Percentiles rank a stretch among this genome's conserved stretches.
These are phyloP conservation scores for Teleopsis dalmanni DNA, from an alignment of 1,140 invertebrate species.

Conservation along the genomic window DNA sequence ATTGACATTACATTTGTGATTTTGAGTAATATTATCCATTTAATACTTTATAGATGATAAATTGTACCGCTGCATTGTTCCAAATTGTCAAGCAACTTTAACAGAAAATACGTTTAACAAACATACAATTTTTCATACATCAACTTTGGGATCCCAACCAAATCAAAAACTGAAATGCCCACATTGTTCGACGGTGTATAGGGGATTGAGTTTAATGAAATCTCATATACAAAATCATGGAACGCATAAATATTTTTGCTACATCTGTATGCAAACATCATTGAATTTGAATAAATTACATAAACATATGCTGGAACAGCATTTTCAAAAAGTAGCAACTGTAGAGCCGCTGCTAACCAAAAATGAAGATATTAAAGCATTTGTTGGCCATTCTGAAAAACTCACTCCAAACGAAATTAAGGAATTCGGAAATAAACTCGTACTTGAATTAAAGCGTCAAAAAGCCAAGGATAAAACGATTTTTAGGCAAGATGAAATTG, in stretches of 20 bases:
- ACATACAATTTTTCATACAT: slow-evolving; percentile 47
- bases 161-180: slow-evolving; percentile 15
- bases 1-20: too few relatives aligned
- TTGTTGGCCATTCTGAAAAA: slow-evolving; percentile 47
- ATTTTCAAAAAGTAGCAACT: slow-evolving; percentile 28
- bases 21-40: background rate
- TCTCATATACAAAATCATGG: slow-evolving; percentile 36
- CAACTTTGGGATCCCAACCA: slow-evolving; percentile 8
- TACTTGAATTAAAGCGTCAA: slow-evolving; percentile 9
- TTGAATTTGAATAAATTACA: slow-evolving; percentile 34
- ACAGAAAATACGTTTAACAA: slow-evolving; percentile 33
- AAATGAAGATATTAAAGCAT: slow-evolving; percentile 23
- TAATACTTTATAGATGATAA: slow-evolving; percentile 9
- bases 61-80: slow-evolving; percentile 12
- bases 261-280: slow-evolving; percentile 14
- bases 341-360: background rate
- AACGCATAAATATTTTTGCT: slow-evolving; percentile 43
- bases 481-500: slow-evolving; percentile 55
- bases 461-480: slow-evolving; percentile 31
- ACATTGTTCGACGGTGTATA: slow-evolving; percentile 51
- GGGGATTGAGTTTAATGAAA: slow-evolving; percentile 37
- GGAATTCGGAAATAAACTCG: slow-evolving; percentile 16
- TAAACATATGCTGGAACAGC: slow-evolving; percentile 51
- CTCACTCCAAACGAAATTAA: slow-evolving; percentile 18
- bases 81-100: slow-evolving; percentile 5